These are phyloP conservation scores for Pheucticus melanocephalus DNA, from an alignment of 2,113 vertebrate genomes.

Conservation along the genomic window DNA sequence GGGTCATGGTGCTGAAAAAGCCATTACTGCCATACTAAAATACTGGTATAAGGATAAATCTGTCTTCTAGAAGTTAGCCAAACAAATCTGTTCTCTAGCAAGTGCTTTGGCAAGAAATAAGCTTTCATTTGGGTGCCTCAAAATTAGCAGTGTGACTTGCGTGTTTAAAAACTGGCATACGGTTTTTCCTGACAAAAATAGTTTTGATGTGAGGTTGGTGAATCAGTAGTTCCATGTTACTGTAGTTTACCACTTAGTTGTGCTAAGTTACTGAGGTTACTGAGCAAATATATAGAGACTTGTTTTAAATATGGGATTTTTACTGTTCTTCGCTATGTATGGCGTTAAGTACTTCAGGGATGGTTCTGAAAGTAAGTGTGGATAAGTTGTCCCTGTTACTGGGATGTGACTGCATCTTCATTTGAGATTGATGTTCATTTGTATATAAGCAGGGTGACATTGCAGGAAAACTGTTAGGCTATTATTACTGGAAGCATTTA, in stretches of 20 bases:
- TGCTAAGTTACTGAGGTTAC: neutral
- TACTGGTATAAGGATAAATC: constrained; percentile 11
- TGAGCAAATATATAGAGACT: neutral
- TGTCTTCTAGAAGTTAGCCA: constrained; percentile 51
- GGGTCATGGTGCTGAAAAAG: neutral
- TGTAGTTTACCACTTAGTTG: neutral
- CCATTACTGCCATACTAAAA: neutral
- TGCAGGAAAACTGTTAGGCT: neutral
- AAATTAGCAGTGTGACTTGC: neutral
- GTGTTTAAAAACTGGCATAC: neutral
- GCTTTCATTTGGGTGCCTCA: constrained; percentile 36
- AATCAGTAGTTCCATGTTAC: neutral
- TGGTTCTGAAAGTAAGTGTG: neutral
- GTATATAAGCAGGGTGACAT: neutral
- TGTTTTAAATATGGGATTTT: neutral
- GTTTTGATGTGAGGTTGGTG: neutral
- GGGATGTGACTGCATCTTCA: neutral
- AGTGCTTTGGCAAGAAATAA: constrained; percentile 48
- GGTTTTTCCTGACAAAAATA: neutral
- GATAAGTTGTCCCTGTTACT: neutral
- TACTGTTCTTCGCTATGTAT: neutral
- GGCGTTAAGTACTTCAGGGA: neutral
- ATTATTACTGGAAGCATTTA: neutral
- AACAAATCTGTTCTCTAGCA: constrained; percentile 47
- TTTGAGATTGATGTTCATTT: neutral